Evolutionary conservation across 1,140 invertebrate genomes (phyloP).

Genomic region (Pinna nobilis): DNA sequence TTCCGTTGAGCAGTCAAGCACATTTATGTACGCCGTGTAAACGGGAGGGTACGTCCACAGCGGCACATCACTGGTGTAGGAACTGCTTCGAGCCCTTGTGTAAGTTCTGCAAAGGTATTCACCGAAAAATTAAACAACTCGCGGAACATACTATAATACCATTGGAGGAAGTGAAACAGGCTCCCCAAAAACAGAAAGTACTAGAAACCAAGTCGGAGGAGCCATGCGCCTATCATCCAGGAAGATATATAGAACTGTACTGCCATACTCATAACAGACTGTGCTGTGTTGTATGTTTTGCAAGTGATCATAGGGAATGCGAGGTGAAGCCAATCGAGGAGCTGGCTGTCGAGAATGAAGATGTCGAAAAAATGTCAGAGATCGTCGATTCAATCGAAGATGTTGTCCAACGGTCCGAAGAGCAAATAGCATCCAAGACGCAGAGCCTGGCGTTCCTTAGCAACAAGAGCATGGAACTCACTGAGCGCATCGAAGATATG

Average conservation of each 20-base stretch:
- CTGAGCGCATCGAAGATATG: not conserved
- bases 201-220: not conserved
- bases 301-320: slow-evolving; percentile 30
- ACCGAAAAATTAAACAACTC: not conserved
- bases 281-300: slow-evolving; percentile 37
- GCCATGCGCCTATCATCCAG: slow-evolving; percentile 16
- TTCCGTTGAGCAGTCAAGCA: not conserved
- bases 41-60: not conserved
- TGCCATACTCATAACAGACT: slow-evolving; percentile 26
- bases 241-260: slow-evolving; percentile 14
- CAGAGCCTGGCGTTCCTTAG: not conserved
- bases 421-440: slow-evolving; percentile 7
- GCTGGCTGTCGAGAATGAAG: not conserved
- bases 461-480: not conserved
- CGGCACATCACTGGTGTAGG: slow-evolving; percentile 9
- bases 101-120: not conserved
- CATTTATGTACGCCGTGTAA: slow-evolving; percentile 17
- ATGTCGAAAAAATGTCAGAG: not conserved
- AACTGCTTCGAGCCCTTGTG: slow-evolving; percentile 23
- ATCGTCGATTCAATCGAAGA: not conserved
- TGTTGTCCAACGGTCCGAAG: not conserved
- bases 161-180: not conserved
- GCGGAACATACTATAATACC: slow-evolving; percentile 1
- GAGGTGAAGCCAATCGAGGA: slow-evolving; percentile 29
- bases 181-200: not conserved